phyloP scores from a whole-genome alignment of 2,113 vertebrate species.

The Crotalus tigris region DNA sequence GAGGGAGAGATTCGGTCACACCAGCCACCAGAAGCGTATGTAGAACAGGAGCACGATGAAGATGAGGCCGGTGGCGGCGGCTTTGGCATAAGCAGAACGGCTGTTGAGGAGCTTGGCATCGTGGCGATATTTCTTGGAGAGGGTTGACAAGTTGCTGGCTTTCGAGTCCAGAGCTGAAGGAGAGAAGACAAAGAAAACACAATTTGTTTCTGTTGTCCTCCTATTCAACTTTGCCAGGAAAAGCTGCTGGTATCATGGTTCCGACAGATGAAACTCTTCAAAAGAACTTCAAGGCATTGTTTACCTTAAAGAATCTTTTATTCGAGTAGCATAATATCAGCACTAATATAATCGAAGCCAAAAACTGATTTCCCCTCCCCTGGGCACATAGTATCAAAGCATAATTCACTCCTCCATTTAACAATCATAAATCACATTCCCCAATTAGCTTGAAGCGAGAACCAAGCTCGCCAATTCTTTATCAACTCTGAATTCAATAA shows the following conservation, averaged over 20 bases:
- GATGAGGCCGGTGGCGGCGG: constrained; percentile 11
- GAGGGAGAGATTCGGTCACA: neutral
- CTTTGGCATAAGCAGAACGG: constrained; percentile 37
- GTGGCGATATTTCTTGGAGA: constrained; percentile 42
- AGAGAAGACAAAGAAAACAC: neutral
- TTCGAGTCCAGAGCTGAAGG: constrained; percentile 40
- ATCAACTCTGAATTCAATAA: no score
- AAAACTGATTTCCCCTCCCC: no score
- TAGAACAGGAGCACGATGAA: constrained; percentile 35
- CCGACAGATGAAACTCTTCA: no score
- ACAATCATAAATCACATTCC: no score
- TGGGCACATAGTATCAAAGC: no score
- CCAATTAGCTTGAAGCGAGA: no score
- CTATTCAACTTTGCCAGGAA: neutral
- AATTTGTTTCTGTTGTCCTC: neutral
- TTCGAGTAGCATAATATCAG: no score
- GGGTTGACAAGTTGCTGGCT: constrained; percentile 38
- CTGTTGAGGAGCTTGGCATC: constrained; percentile 40
- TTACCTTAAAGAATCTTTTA: no score
- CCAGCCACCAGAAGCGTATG: constrained; percentile 44
- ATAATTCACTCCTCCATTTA: no score
- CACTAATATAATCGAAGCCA: no score
- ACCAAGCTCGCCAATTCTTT: no score
- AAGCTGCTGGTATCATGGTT: neutral
- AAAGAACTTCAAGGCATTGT: no score